Percentiles rank a stretch among this genome's conserved stretches.
phyloP scores from a whole-genome alignment of 2,888 invertebrate genomes.

The Caenorhabditis sp. region DNA sequence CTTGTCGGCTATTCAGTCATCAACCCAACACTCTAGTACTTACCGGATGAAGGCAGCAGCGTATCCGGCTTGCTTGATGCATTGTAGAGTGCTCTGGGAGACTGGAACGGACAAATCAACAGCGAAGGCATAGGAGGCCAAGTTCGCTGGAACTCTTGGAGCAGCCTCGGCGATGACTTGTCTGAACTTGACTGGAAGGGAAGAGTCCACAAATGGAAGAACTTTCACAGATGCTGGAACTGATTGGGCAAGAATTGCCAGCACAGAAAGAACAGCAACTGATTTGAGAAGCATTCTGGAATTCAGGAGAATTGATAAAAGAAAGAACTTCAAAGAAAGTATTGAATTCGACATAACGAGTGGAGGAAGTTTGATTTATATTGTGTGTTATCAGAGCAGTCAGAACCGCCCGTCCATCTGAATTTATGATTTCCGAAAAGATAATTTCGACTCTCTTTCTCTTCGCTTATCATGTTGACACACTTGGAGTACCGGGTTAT shows the following conservation, averaged over 20 bases:
- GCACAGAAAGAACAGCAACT: constrained; percentile 17
- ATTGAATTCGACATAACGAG: neutral
- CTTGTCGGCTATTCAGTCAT: too few species aligned
- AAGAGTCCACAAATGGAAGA: constrained; percentile 61
- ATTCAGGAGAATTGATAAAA: neutral
- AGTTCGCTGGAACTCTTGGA: constrained; percentile 56
- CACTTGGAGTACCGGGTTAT: constrained; percentile 15
- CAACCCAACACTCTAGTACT: too few species aligned
- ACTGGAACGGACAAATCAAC: constrained; percentile 63
- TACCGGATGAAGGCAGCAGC: constrained; percentile 59
- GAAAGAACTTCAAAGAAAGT: neutral
- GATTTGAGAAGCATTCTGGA: constrained; percentile 57
- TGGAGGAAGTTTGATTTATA: constrained; percentile 47
- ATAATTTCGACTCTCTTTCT: constrained; percentile 9
- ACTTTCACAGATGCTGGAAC: constrained; percentile 43
- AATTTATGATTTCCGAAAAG: constrained; percentile 39
- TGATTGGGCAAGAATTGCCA: constrained; percentile 40
- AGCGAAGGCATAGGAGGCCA: constrained; percentile 64
- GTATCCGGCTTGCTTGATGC: constrained; percentile 64
- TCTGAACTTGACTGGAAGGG: constrained; percentile 53
- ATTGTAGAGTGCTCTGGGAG: constrained; percentile 43
- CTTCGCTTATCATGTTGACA: constrained; percentile 35
- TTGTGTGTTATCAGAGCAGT: constrained; percentile 31
- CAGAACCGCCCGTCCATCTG: constrained; percentile 50
- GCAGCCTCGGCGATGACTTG: constrained; percentile 54